A percentile compares a stretch with the other conserved stretches of the same genome.
Evolutionary conservation across 1,140 invertebrate species (phyloP).

Genomic region (Elysia chlorotica): DNA sequence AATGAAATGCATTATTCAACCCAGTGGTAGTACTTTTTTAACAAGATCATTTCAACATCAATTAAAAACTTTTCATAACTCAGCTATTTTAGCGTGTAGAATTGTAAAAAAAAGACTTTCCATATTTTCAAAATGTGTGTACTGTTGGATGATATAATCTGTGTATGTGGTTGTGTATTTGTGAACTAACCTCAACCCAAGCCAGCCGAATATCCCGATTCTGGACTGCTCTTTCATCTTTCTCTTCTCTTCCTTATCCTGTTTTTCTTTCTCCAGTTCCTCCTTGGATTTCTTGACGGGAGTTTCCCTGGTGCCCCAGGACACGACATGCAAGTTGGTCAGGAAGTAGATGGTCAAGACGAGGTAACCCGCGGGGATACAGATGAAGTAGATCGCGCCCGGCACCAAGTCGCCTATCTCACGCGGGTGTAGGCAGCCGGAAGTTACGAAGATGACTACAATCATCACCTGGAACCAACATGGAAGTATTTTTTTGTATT

Average conservation of each 20-base stretch:
- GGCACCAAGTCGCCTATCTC: conserved; percentile 50
- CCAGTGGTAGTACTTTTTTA: too few species aligned
- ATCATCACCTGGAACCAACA: conserved; percentile 15
- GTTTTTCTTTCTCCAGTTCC: conserved; percentile 57
- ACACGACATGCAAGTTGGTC: conserved; percentile 53
- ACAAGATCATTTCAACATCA: too few species aligned
- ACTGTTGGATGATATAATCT: too few species aligned
- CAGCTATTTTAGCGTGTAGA: too few species aligned
- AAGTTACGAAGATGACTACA: conserved; percentile 36
- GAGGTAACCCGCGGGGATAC: conserved; percentile 56
- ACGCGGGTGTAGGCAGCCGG: conserved; percentile 48
- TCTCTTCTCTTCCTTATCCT: conserved; percentile 31
- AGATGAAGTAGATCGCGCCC: conserved; percentile 53
- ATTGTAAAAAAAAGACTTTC: too few species aligned
- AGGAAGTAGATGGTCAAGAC: conserved; percentile 56
- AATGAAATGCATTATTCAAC: too few species aligned
- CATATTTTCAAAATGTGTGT: too few species aligned
- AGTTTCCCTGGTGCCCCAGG: conserved; percentile 54
- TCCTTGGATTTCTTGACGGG: conserved; percentile 11
- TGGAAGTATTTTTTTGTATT: too few species aligned
- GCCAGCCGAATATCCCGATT: conserved; percentile 29
- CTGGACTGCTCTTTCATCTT: conserved; percentile 55
- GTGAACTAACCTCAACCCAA: conserved; percentile 33
- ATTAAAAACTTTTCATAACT: too few species aligned
- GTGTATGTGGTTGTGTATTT: too few species aligned